These are phyloP conservation scores for Toxonevra muliebris DNA, from an alignment of 2,888 invertebrate species.

Conservation along the genomic window DNA sequence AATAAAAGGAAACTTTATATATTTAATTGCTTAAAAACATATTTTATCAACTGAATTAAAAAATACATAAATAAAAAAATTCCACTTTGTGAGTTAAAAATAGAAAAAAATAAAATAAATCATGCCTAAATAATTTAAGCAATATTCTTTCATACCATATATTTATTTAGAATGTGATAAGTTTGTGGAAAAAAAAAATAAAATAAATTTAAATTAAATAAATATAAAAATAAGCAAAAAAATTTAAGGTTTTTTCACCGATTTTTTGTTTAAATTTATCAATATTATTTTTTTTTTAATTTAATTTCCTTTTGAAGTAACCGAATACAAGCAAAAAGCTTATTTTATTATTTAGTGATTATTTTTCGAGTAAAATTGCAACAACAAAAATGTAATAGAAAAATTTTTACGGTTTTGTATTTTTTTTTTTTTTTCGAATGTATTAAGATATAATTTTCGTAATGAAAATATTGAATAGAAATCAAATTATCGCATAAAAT, in stretches of 20 bases:
- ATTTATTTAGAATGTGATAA: not conserved
- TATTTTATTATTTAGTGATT: constrained; percentile 27
- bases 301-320: not conserved
- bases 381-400: not conserved
- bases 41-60: not conserved
- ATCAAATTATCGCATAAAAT: too few species aligned
- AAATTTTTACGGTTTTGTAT: too few species aligned
- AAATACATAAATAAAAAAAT: constrained; percentile 1
- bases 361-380: not conserved
- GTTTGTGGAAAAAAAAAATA: not conserved
- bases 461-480: too few species aligned
- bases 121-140: not conserved
- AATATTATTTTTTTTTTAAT: not conserved
- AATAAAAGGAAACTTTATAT: constrained; percentile 12
- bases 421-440: too few species aligned
- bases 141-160: not conserved
- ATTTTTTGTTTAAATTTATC: not conserved
- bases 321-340: constrained; percentile 11
- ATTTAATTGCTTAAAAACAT: too few species aligned
- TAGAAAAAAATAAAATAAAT: not conserved
- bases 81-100: too few species aligned
- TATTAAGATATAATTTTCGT: too few species aligned
- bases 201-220: constrained; percentile 1
- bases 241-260: not conserved
- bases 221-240: not conserved